phyloP scores from a whole-genome alignment of 2,113 vertebrate species.

The Boulengeromyrus knoepffleri region DNA sequence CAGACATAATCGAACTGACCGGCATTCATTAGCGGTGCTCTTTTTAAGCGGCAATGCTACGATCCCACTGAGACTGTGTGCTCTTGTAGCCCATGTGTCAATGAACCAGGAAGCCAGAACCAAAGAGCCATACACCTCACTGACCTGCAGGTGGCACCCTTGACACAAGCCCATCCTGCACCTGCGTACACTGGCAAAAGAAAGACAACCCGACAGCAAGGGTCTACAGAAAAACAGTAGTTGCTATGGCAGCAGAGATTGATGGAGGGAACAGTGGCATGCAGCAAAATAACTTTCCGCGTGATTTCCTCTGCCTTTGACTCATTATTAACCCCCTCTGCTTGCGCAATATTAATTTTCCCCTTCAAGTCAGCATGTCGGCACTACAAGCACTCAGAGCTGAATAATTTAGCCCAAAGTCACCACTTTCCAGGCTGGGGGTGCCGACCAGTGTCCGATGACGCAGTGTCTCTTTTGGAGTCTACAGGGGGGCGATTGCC shows the following conservation, averaged over 20 bases:
- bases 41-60: not conserved
- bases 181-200: not conserved
- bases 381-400: not conserved
- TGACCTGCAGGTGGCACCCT: not conserved
- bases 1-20: not conserved
- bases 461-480: not conserved
- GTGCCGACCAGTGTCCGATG: not conserved
- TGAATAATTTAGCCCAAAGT: constrained; percentile 1
- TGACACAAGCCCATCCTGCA: not conserved
- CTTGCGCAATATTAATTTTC: not conserved
- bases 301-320: constrained; percentile 13
- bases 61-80: not conserved
- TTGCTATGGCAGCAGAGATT: constrained; percentile 16
- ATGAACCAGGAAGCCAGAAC: not conserved
- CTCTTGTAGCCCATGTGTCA: too few species aligned
- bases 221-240: not conserved
- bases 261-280: not conserved
- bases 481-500: not conserved
- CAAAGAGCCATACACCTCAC: not conserved
- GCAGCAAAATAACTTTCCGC: constrained; percentile 8
- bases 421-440: not conserved
- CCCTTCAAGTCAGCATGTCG: not conserved
- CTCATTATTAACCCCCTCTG: constrained; percentile 5
- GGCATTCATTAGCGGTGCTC: not conserved
- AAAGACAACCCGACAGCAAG: not conserved